These are phyloP conservation scores for Odocoileus hemionus DNA, from an alignment of 2,113 vertebrate species.

Conservation along the genomic window DNA sequence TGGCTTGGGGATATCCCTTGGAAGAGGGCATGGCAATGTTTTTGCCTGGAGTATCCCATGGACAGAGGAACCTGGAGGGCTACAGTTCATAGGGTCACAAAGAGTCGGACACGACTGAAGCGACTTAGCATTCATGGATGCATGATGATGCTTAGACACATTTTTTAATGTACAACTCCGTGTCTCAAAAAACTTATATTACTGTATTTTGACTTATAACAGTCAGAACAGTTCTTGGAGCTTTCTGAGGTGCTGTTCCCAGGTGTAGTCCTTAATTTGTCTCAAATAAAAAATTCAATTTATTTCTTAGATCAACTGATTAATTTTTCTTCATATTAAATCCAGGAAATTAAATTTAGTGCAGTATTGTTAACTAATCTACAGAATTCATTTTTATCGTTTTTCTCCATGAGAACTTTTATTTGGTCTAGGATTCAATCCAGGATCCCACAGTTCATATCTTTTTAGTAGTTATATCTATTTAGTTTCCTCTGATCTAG, in stretches of 20 bases:
- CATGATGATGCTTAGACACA: neutral
- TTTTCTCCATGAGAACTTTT: neutral
- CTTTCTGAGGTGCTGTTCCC: neutral
- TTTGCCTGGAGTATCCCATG: no score
- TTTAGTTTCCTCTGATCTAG: neutral
- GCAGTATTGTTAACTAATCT: neutral
- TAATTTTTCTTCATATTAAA: neutral
- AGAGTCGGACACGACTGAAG: no score
- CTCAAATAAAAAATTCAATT: neutral
- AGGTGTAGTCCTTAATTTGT: neutral
- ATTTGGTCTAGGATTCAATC: neutral
- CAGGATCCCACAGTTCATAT: neutral
- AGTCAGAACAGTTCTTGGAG: neutral
- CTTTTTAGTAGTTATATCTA: neutral
- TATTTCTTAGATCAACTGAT: neutral
- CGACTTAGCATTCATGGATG: no score
- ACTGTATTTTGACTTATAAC: neutral
- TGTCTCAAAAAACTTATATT: neutral
- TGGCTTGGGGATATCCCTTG: no score
- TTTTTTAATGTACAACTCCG: neutral
- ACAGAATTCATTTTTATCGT: neutral
- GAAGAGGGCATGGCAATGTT: no score
- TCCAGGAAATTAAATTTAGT: neutral
- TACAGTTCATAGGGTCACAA: no score
- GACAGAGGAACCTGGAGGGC: no score